A percentile compares a stretch with the other conserved stretches of the same genome.
Evolutionary conservation across 2,113 vertebrate species (phyloP).

Genomic region (Ammodytes marinus): DNA sequence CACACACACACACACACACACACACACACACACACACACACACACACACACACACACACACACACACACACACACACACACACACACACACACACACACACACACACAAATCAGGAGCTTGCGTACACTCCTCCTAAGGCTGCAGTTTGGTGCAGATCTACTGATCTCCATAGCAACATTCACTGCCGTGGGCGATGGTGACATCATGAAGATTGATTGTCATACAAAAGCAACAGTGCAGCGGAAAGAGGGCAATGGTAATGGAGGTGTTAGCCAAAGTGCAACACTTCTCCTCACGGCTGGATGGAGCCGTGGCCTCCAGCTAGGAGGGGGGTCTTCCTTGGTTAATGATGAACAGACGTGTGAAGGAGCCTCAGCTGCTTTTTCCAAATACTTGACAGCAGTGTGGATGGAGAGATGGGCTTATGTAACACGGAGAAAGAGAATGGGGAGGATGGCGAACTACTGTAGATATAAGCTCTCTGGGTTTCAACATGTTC

Average conservation of each 20-base stretch:
- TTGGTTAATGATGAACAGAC: conserved; percentile 46
- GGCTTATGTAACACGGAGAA: conserved; percentile 60
- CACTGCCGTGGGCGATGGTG: conserved; percentile 72
- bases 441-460: conserved; percentile 19
- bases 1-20: conserved; percentile 32
- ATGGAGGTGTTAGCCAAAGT: conserved; percentile 49
- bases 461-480: conserved; percentile 39
- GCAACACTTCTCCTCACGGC: conserved; percentile 9
- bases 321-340: conserved; percentile 45
- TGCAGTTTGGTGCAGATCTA: conserved; percentile 67
- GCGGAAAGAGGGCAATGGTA: conserved; percentile 36
- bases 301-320: conserved; percentile 16
- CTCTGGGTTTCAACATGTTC: conserved; percentile 44
- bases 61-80: conserved; percentile 6
- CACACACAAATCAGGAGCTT: conserved; percentile 14
- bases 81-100: conserved; percentile 15
- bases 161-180: conserved; percentile 83
- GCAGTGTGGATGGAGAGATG: conserved; percentile 25
- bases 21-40: conserved; percentile 2
- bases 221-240: conserved; percentile 62
- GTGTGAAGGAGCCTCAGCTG: conserved; percentile 38
- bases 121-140: conserved; percentile 55
- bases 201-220: conserved; percentile 80
- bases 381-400: conserved; percentile 37
- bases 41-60: conserved; percentile 42